Conservation (phyloP, 2,113 vertebrate species). For the Cavia porcellus region DNA sequence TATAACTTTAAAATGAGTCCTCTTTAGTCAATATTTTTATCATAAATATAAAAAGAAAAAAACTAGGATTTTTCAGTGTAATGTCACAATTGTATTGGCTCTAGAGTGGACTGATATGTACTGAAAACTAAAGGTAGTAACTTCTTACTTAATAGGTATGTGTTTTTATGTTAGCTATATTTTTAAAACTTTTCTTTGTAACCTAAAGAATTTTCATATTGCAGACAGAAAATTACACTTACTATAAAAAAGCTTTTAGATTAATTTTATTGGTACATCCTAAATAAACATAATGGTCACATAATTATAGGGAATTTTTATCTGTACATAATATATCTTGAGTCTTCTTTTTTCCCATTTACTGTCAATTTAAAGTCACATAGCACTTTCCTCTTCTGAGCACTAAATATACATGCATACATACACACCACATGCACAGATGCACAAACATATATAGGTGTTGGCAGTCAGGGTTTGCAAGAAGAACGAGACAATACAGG, state of each 20-base stretch:
- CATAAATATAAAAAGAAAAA: slow-evolving; percentile 38
- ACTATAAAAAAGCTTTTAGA: neutral
- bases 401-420: neutral
- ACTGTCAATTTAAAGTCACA: slow-evolving; percentile 49
- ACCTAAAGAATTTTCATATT: neutral
- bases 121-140: neutral
- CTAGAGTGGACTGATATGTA: neutral
- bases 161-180: neutral
- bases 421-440: neutral
- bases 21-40: slow-evolving; percentile 40
- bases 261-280: neutral
- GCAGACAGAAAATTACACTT: neutral
- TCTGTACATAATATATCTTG: no score
- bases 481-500: no score
- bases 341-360: neutral
- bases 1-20: slow-evolving; percentile 30
- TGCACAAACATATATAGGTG: neutral
- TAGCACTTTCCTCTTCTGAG: neutral
- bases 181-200: slow-evolving; percentile 53
- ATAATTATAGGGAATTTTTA: no score
- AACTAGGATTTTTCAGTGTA: neutral
- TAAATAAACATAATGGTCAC: neutral
- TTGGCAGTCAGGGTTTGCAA: no score
- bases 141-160: slow-evolving; percentile 11
- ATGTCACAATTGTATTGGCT: neutral